Evolutionary conservation across 2,888 invertebrate genomes (phyloP), one percentile per base, ranked within the genome.

Genomic region (Pammene fasciana): DNA sequence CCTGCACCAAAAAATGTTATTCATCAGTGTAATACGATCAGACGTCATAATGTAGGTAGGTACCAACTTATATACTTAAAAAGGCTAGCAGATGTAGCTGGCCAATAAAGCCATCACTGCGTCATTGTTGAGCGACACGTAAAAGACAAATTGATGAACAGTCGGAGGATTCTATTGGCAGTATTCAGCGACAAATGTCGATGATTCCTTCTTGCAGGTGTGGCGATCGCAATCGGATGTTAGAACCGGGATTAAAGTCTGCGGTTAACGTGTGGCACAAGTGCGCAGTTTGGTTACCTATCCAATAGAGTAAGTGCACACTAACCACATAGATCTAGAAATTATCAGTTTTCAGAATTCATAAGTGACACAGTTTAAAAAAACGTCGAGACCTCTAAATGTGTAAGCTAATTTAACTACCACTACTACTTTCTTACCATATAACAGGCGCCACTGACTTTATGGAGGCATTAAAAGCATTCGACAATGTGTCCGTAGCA

Each of bases 211-310:
- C 55, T 50, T 56, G 57, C 57, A 38, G 57, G 57, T 48, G 38
- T 48, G 38, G 38, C 16, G 45, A 14, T 14, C 43, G 43, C 14
- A 46, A 54, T 56, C 55, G 48, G 48, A 34, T 13, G 34, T 48
- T 38, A 50, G 48, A 36, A 64, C 34, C 43, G 62, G 50, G 68
- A 68, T 68, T 68, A 68, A 57, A 68, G 48, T 50, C 56, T 62
- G 68, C 43, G 68, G 68, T 57, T 34, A 48, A 14, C 9, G 59
- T n/a, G 26, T 60, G 48, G 48, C 38, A 11, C 50, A 67, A 52
- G 43, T 41, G 10, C 9, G 11, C 4, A 14, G 48, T 48, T 48
- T 60, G 34, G 9, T 16, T 45, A 36, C 14, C 55, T 14, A 16
- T 55, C 5, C 2, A 55, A 14, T 14, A 36, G 4, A 0, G 26